Conservation (phyloP, 2,113 vertebrate species). For the Barbus barbus region DNA sequence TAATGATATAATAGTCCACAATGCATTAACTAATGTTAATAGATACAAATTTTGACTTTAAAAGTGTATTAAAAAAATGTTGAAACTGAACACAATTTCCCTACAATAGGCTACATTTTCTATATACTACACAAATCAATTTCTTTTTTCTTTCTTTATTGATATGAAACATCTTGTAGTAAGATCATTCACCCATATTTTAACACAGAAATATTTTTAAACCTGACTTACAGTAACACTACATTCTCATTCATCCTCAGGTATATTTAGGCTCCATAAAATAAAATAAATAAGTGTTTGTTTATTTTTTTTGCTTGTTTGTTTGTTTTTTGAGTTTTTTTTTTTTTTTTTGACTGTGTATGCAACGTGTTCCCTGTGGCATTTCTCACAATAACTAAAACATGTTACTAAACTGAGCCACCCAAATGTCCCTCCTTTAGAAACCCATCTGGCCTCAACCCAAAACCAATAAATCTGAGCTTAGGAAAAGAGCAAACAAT, state of each 20-base stretch:
- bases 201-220: neutral
- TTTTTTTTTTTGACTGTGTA: neutral
- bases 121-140: no score
- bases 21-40: no score
- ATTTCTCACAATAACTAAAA: constrained; percentile 38
- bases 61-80: no score
- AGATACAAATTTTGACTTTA: no score
- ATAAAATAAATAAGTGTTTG: no score
- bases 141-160: no score
- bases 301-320: no score
- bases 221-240: neutral
- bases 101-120: no score
- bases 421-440: neutral
- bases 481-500: constrained; percentile 41
- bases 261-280: no score
- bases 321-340: no score
- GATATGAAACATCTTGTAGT: neutral
- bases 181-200: neutral
- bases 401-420: constrained; percentile 34
- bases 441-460: constrained; percentile 33
- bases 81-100: neutral
- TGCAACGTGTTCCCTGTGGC: neutral
- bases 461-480: constrained; percentile 45
- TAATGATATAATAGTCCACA: no score
- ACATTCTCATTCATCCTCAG: no score